Evolutionary conservation across 2,888 invertebrate genomes (phyloP).

Genomic region (Caenorhabditis virilis): DNA sequence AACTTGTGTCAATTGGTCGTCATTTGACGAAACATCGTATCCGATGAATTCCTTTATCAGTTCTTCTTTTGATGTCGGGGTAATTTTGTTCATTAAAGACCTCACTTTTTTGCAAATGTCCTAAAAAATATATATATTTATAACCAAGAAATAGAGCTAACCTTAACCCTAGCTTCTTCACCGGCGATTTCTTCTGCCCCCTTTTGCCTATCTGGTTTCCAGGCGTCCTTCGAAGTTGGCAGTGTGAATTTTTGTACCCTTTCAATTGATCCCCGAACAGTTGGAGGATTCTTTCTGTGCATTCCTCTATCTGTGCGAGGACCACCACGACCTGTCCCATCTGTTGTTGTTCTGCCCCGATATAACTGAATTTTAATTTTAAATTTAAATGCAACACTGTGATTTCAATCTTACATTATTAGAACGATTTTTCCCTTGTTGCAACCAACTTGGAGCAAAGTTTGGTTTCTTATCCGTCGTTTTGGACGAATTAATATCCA

Average conservation of each 20-base stretch:
- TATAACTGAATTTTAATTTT: conserved; percentile 14
- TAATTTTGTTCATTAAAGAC: conserved; percentile 61
- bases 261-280: conserved; percentile 32
- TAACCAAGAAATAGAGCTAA: background rate
- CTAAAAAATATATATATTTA: conserved; percentile 11
- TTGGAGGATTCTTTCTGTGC: conserved; percentile 29
- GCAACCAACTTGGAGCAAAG: conserved; percentile 43
- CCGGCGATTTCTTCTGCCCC: conserved; percentile 4
- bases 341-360: conserved; percentile 32
- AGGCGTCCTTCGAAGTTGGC: conserved; percentile 49
- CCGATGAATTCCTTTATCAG: conserved; percentile 50
- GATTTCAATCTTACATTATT: conserved; percentile 5
- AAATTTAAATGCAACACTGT: background rate
- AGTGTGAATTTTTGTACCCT: conserved; percentile 24
- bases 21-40: conserved; percentile 38
- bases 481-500: conserved; percentile 49
- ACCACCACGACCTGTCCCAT: conserved; percentile 32
- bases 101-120: conserved; percentile 52
- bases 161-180: background rate
- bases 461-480: conserved; percentile 42
- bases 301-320: conserved; percentile 15
- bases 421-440: conserved; percentile 10
- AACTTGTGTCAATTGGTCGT: conserved; percentile 30
- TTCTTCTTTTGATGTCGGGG: conserved; percentile 51
- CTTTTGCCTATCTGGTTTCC: conserved; percentile 53